These are phyloP conservation scores for Perdita meconis DNA, from an alignment of 2,888 invertebrate genomes.

Conservation along the genomic window DNA sequence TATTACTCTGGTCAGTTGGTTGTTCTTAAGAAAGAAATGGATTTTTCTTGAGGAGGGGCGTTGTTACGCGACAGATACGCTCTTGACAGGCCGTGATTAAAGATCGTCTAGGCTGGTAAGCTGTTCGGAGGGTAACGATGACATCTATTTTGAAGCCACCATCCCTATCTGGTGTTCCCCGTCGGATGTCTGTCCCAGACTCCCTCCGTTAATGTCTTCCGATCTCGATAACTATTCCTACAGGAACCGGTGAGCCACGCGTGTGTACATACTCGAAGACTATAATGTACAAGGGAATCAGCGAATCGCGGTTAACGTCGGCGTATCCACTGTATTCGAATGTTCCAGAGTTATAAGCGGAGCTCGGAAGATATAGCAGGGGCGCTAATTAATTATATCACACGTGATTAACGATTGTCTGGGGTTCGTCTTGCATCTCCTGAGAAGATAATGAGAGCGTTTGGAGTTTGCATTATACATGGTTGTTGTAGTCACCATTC, in stretches of 20 bases:
- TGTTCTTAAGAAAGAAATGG: conserved; percentile 44
- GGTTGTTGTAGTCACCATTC: too few species aligned
- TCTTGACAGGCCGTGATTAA: conserved; percentile 54
- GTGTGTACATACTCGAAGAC: conserved; percentile 35
- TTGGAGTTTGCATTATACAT: too few species aligned
- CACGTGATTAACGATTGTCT: not conserved
- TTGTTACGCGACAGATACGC: conserved; percentile 53
- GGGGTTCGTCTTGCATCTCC: not conserved
- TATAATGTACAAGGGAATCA: conserved; percentile 37
- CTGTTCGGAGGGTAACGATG: conserved; percentile 47
- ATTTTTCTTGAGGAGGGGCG: conserved; percentile 27
- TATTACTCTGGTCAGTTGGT: conserved; percentile 37
- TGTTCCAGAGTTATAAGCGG: conserved; percentile 11
- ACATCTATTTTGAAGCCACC: conserved; percentile 56
- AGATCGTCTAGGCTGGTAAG: conserved; percentile 42
- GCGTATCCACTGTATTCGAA: conserved; percentile 19
- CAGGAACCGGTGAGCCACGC: conserved; percentile 24
- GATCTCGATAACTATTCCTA: conserved; percentile 50
- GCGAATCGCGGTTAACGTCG: conserved; percentile 25
- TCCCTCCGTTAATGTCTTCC: conserved; percentile 46
- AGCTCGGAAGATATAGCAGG: not conserved
- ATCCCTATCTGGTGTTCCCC: conserved; percentile 37
- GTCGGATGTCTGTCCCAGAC: conserved; percentile 48
- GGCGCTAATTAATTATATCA: conserved; percentile 39
- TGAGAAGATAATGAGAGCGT: too few species aligned